Evolutionary conservation across 2,888 invertebrate genomes (phyloP), one percentile per base, ranked within the genome.

Genomic region (Campoletis raptor): DNA sequence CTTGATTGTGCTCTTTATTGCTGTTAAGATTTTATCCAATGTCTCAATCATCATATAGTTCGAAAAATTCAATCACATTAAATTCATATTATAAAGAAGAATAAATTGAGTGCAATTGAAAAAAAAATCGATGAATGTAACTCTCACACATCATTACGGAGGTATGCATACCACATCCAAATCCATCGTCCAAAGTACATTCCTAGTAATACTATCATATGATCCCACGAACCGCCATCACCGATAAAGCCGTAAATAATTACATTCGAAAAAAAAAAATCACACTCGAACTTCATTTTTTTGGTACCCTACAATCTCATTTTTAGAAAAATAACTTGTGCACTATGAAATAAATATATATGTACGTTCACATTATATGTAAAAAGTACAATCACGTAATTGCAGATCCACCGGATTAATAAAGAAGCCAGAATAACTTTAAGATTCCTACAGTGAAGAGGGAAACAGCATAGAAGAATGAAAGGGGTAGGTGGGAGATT

Each of bases 371-470:
- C 4, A 21, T 30, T 18, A 67, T n/a, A 67, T 42, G 45, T 42
- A 69, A 15, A 4, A 24, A 24, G 57, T 42, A 74, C 36, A 42
- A 24, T 40, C 24, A 74, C 37, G 24, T 24, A 61, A 76, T 37
- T 45, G 30, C n/a, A 18, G 64, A 45, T 74, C 54, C 21, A 37
- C n/a, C 61, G 78, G 70, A 85, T 72, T 87, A 82, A 81, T 87
- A 48, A 79, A 64, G 76, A 72, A 74, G 42, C 36, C 69, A 37
- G 73, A 40, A 42, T 72, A 73, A n/a, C 74, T 30, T 52, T 52
- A 61, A 81, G 78, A 84, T 79, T 79, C 30, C 73, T 74, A 30
- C 30, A 74, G 70, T 15, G 8, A 7, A 7, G 42, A 36, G n/a
- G 70, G 36, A 73, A 36, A 37, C 21, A 30, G 57, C 30, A 61